Evolutionary conservation across 2,888 invertebrate genomes (phyloP).

Genomic region (Trilocha varians): DNA sequence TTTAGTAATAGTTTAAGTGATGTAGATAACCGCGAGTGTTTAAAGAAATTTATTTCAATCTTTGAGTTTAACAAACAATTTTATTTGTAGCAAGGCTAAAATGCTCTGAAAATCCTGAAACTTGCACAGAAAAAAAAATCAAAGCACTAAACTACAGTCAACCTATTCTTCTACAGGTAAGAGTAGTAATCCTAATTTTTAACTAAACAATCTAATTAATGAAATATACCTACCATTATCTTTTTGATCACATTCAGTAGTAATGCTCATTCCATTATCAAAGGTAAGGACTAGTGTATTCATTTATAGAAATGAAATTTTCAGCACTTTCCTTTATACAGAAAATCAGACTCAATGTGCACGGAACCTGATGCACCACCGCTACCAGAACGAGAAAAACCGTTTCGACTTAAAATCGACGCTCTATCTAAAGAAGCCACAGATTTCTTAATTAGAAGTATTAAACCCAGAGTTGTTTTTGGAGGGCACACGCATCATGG

Average conservation of each 20-base stretch:
- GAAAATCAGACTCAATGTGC: slow-evolving; percentile 88
- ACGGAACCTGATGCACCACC: slow-evolving; percentile 86
- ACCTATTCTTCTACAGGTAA: slow-evolving; percentile 87
- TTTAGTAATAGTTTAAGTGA: no score
- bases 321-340: slow-evolving; percentile 95
- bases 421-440: slow-evolving; percentile 89
- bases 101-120: slow-evolving; percentile 30
- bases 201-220: no score
- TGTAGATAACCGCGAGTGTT: no score
- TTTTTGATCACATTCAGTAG: no score
- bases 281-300: no score
- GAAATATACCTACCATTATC: no score
- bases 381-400: slow-evolving; percentile 76
- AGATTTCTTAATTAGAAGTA: slow-evolving; percentile 67
- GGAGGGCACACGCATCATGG: slow-evolving; percentile 96
- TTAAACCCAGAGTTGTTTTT: slow-evolving; percentile 85
- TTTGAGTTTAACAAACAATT: no score
- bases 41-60: no score
- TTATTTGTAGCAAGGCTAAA: slow-evolving; percentile 37
- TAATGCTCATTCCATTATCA: no score
- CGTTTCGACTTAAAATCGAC: slow-evolving; percentile 87
- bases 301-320: slow-evolving; percentile 36
- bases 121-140: slow-evolving; percentile 38
- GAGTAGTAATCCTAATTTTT: not conserved
- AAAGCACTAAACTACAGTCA: slow-evolving; percentile 75